phyloP scores from a whole-genome alignment of 2,113 vertebrate species.

The Gobiocypris rarus region DNA sequence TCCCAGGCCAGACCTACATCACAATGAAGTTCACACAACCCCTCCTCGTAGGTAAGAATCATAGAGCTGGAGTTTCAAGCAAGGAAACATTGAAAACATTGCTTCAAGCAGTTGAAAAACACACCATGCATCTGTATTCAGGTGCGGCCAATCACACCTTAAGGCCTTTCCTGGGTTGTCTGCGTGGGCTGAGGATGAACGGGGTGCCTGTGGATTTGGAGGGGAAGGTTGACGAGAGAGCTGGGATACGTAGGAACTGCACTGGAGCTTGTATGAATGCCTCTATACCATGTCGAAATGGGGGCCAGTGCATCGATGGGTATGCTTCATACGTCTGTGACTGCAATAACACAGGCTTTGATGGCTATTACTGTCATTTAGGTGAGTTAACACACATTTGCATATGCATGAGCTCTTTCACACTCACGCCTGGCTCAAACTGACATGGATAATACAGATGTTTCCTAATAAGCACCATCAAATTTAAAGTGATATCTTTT shows the following conservation, averaged over 20 bases:
- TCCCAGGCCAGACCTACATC: slow-evolving; percentile 90
- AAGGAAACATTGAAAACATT: not conserved
- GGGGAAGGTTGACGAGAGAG: slow-evolving; percentile 87
- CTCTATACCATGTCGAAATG: slow-evolving; percentile 88
- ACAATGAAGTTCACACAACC: slow-evolving; percentile 87
- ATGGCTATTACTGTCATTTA: slow-evolving; percentile 92
- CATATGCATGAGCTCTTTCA: not conserved
- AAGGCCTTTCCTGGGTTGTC: slow-evolving; percentile 90
- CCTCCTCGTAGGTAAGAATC: slow-evolving; percentile 84
- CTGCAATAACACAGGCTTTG: slow-evolving; percentile 91
- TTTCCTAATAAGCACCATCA: not conserved
- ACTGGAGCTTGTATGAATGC: slow-evolving; percentile 89
- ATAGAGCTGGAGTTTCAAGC: slow-evolving; percentile 50
- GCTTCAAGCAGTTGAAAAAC: slow-evolving; percentile 9
- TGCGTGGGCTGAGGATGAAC: slow-evolving; percentile 91
- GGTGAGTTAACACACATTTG: slow-evolving; percentile 73
- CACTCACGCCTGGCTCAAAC: not conserved
- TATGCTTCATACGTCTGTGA: slow-evolving; percentile 94
- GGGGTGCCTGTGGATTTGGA: slow-evolving; percentile 92
- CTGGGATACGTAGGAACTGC: slow-evolving; percentile 90
- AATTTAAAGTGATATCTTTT: not conserved
- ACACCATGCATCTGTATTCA: slow-evolving; percentile 57
- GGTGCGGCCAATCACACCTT: slow-evolving; percentile 88
- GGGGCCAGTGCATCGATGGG: slow-evolving; percentile 90
- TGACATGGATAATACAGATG: not conserved